These are phyloP conservation scores for Tapirus indicus DNA, from an alignment of 2,797 vertebrate species.

Conservation along the genomic window DNA sequence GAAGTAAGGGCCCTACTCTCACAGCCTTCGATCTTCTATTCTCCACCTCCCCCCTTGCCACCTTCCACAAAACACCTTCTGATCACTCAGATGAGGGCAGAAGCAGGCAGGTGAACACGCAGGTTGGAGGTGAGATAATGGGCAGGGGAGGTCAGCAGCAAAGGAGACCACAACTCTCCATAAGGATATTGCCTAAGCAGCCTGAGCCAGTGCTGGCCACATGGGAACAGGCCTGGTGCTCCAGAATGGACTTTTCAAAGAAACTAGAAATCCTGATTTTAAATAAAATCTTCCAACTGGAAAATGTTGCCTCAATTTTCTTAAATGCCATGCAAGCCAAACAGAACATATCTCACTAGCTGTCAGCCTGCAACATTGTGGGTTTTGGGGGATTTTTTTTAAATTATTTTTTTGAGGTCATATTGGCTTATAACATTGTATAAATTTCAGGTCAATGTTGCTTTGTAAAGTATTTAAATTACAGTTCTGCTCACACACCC, in stretches of 20 bases:
- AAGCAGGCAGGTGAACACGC: not conserved
- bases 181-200: not conserved
- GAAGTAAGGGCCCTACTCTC: not conserved
- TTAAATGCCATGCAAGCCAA: not conserved
- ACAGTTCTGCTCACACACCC: not conserved
- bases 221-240: not conserved
- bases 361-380: not conserved
- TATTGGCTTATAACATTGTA: too few relatives aligned
- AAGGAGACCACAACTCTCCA: not conserved
- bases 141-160: not conserved
- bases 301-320: not conserved
- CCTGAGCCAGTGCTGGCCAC: not conserved
- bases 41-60: not conserved
- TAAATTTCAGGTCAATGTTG: not conserved
- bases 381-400: too few relatives aligned
- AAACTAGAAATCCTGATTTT: not conserved
- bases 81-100: not conserved
- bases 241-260: not conserved
- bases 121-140: not conserved
- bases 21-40: not conserved
- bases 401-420: too few relatives aligned
- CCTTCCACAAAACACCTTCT: not conserved
- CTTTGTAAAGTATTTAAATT: not conserved
- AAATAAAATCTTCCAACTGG: not conserved
- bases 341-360: not conserved